Conservation (phyloP, 2,113 vertebrate genomes). For the Sinocyclocheilus anshuiensis region DNA sequence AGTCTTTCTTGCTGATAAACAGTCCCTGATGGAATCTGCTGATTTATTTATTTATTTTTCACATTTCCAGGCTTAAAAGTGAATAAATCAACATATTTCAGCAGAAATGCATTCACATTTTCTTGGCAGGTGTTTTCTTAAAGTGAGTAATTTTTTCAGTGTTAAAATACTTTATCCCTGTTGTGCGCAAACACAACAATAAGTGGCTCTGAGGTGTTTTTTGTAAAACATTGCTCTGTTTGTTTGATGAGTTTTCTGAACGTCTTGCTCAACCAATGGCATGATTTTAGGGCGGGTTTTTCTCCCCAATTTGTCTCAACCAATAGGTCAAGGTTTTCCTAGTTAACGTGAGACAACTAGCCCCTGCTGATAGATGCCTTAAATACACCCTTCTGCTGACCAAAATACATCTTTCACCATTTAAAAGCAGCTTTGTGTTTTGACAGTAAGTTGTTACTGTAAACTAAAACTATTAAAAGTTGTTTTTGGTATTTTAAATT, state of each 20-base stretch:
- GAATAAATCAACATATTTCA: conserved; percentile 41
- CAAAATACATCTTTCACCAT: too few relatives aligned
- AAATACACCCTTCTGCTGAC: background rate
- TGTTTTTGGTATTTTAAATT: background rate
- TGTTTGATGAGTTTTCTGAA: background rate
- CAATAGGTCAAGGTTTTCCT: background rate
- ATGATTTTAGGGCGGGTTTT: background rate
- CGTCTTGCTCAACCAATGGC: too few relatives aligned
- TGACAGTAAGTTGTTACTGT: background rate
- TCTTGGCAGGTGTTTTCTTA: background rate
- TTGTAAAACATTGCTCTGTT: background rate
- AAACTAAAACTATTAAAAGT: background rate
- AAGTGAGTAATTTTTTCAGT: background rate
- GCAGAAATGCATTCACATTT: conserved; percentile 6
- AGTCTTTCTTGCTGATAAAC: background rate
- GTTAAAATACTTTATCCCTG: background rate
- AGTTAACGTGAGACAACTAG: background rate
- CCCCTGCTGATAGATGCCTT: background rate
- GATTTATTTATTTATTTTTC: background rate
- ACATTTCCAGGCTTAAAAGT: background rate
- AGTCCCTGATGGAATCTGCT: background rate
- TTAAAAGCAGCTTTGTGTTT: background rate
- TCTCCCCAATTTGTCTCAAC: background rate
- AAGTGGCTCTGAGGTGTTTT: background rate
- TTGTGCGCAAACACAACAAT: background rate